Conservation (phyloP, 1,140 invertebrate genomes). For the Camponotus vicinus region DNA sequence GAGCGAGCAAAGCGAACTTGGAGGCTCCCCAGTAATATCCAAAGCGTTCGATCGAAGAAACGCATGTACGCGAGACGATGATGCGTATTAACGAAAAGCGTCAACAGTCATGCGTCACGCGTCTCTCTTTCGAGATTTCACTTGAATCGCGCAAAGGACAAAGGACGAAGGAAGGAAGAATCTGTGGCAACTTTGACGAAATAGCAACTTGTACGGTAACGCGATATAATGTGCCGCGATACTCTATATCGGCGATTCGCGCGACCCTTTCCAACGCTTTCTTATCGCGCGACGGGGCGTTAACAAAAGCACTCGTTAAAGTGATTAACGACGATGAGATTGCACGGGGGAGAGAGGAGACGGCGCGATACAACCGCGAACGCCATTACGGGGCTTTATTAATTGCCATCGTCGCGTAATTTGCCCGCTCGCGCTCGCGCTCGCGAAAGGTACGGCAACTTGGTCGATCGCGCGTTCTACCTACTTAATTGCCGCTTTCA, state of each 20-base stretch:
- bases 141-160: too few relatives aligned
- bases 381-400: constrained; percentile 85
- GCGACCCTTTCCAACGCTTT: constrained; percentile 47
- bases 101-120: too few relatives aligned
- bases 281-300: constrained; percentile 73
- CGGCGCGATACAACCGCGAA: constrained; percentile 77
- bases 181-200: neutral
- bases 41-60: neutral
- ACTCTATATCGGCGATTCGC: constrained; percentile 23
- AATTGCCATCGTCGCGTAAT: constrained; percentile 85
- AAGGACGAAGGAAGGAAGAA: too few relatives aligned
- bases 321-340: constrained; percentile 83
- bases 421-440: constrained; percentile 72
- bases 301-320: constrained; percentile 85
- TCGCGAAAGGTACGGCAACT: constrained; percentile 41
- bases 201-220: constrained; percentile 12
- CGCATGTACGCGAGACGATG: too few relatives aligned
- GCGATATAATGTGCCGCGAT: too few relatives aligned
- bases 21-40: neutral
- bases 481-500: constrained; percentile 64
- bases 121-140: neutral
- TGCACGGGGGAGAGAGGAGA: constrained; percentile 55
- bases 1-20: neutral
- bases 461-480: constrained; percentile 35
- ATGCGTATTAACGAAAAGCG: too few relatives aligned